Evolutionary conservation across 2,113 vertebrate genomes (phyloP).

Genomic region (Rousettus leschenaultii): DNA sequence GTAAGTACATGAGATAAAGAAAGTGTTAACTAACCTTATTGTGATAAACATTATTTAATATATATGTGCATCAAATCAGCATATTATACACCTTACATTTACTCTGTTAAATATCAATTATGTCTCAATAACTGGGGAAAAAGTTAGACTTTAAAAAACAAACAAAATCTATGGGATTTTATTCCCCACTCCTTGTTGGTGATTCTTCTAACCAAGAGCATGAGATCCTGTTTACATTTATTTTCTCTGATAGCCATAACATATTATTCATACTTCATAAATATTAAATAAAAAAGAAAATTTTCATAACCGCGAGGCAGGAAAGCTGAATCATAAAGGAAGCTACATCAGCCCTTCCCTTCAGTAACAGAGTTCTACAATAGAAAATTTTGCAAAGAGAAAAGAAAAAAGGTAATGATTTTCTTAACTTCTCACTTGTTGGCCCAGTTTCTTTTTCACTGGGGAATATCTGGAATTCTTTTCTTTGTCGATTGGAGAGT

Average conservation of each 20-base stretch:
- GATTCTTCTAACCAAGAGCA: background rate
- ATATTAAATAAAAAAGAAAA: constrained; percentile 16
- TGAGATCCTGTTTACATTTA: background rate
- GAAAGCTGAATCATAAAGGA: background rate
- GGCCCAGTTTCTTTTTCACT: constrained; percentile 8
- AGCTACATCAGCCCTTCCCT: background rate
- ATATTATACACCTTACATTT: background rate
- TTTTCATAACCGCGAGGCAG: background rate
- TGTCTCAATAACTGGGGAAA: background rate
- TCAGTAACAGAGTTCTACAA: background rate
- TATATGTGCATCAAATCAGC: background rate
- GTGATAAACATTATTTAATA: background rate
- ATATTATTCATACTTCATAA: background rate
- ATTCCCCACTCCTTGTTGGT: background rate
- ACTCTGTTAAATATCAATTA: background rate
- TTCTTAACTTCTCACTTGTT: constrained; percentile 22
- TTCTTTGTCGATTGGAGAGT: background rate
- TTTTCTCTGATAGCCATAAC: background rate
- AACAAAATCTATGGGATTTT: background rate
- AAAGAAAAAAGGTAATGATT: background rate
- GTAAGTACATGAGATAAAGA: background rate
- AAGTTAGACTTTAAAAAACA: background rate
- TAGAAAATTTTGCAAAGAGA: background rate
- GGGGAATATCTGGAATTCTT: background rate
- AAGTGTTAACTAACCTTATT: background rate